Base-by-base conservation (phyloP, 2,797 vertebrate genomes). In the Helarctos malayanus region DNA sequence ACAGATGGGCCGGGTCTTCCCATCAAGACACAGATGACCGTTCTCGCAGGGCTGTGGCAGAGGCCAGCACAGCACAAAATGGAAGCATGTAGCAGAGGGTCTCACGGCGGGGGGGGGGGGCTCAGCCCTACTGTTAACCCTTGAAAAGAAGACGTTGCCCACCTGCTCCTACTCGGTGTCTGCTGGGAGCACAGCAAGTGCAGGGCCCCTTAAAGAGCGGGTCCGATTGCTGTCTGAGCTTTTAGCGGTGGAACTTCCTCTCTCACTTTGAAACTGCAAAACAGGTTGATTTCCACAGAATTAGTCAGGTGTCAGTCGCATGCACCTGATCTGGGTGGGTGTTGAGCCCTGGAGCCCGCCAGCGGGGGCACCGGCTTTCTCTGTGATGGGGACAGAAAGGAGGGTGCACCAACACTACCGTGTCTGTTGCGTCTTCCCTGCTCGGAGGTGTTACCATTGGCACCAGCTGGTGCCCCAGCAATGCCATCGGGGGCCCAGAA, bases 311-410 rank as follows among this genome's bases (percentile, higher is more conserved):
- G 25, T 73, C 82, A 38, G 7, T 49, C 29, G 19, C 2, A 41
- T 11, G 16, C 35, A 11, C 75, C 21, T 71, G n/a, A 13, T 27
- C 59, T 45, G 23, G 29, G 54, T 38, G 52, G 14, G 5, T 23
- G 2, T 57, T 59, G 76, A 41, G 21, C 3, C 1, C 9, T 4
- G 0, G 8, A n/a, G 15, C 9, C 7, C 2, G 15, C 49, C 29
- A 41, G 14, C 4, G 8, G 14, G 35, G 68, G 3, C 71, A 25
- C 10, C 2, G 8, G 38, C 21, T 5, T 14, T 47, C 61, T 81
- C 9, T 12, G 3, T 32, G 68, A 35, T 7, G 6, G 7, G 21
- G 76, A 35, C 35, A 15, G 6, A n/a, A 79, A 45, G 2, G 47
- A 32, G 65, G 35, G 3, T 2, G 8, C 57, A 75, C 45, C 65